phyloP scores from a whole-genome alignment of 2,797 vertebrate genomes.

The Gymnothorax javanicus region DNA sequence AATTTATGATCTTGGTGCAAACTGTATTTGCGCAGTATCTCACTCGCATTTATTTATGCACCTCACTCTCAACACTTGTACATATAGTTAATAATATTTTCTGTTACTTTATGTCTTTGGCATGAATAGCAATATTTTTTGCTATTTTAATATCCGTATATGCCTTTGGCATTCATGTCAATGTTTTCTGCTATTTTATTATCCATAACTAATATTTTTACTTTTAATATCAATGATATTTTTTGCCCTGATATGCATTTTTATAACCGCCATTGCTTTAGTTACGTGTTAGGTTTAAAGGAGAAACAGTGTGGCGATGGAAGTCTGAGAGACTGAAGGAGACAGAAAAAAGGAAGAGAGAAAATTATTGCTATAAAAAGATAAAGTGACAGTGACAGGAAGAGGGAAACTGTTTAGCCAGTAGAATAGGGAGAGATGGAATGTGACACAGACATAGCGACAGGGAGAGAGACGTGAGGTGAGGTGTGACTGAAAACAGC shows the following conservation, averaged over 20 bases:
- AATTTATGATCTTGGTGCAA: not conserved
- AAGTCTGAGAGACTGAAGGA: slow-evolving; percentile 33
- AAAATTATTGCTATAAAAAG: not conserved
- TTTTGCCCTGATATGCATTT: not conserved
- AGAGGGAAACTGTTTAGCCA: slow-evolving; percentile 6
- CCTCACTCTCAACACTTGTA: not conserved
- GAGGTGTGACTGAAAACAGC: slow-evolving; percentile 37
- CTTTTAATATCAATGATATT: not conserved
- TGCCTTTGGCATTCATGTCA: not conserved
- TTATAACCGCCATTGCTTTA: not conserved
- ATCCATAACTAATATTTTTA: not conserved
- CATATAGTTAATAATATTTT: not conserved
- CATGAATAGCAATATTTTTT: not conserved
- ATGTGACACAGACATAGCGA: slow-evolving; percentile 54
- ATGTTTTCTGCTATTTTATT: not conserved
- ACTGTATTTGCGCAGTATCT: not conserved
- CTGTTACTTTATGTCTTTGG: not conserved
- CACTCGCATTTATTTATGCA: not conserved
- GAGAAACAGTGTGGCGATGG: slow-evolving; percentile 53
- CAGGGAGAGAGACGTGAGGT: slow-evolving; percentile 41
- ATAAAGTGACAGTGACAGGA: slow-evolving; percentile 5
- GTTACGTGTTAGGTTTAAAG: slow-evolving; percentile 32
- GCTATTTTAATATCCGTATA: not conserved
- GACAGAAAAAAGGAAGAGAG: not conserved
- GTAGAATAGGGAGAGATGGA: slow-evolving; percentile 45